A percentile compares a stretch with the other conserved stretches of the same genome.
These are phyloP conservation scores for Jacana jacana DNA, from an alignment of 2,113 vertebrate genomes.

Conservation along the genomic window DNA sequence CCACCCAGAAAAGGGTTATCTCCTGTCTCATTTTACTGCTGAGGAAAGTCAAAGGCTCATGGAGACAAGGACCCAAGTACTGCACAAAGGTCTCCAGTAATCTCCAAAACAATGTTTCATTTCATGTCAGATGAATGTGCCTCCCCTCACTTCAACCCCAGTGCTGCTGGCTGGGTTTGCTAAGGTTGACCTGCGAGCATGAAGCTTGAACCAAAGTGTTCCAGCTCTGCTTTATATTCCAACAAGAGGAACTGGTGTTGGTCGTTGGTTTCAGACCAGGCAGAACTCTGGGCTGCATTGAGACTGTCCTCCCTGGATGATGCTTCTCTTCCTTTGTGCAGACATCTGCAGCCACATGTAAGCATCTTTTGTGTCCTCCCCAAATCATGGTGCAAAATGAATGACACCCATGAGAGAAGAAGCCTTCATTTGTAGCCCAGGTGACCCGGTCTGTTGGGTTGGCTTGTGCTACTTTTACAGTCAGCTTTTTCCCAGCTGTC, in stretches of 20 bases:
- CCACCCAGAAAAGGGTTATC: neutral
- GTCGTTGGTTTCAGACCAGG: neutral
- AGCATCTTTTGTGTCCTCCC: neutral
- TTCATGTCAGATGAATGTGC: neutral
- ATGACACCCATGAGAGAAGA: neutral
- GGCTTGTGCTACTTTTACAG: neutral
- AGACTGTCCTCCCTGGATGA: fast-evolving
- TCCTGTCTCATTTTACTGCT: neutral
- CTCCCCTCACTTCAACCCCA: fast-evolving
- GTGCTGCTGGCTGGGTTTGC: neutral
- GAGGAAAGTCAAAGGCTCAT: neutral
- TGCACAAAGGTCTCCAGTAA: neutral
- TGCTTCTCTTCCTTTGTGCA: neutral
- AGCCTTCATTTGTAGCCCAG: neutral
- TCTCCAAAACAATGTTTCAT: neutral
- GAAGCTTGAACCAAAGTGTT: neutral
- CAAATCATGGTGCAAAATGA: neutral
- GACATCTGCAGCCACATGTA: neutral
- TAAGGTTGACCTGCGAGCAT: neutral
- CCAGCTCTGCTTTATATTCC: neutral
- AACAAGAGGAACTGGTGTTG: neutral
- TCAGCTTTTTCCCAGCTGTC: neutral
- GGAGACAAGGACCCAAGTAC: neutral
- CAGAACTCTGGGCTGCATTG: neutral
- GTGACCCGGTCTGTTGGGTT: neutral